Evolutionary conservation across 2,888 invertebrate genomes (phyloP).

Genomic region (Strigamia maritima): DNA sequence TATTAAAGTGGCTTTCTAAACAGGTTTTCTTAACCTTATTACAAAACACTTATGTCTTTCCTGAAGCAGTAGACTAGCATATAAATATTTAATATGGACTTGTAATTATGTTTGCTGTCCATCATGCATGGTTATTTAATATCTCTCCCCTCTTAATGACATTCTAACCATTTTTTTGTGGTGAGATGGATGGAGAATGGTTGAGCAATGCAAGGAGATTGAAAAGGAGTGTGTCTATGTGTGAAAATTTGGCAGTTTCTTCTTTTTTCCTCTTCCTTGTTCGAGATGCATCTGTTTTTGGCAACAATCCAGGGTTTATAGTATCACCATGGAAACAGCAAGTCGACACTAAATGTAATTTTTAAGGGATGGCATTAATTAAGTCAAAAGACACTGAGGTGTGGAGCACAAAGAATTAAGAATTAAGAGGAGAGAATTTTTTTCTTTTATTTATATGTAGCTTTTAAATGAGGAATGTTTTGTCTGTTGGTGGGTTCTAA

Average conservation of each 20-base stretch:
- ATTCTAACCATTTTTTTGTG: not conserved
- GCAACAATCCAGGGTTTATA: not conserved
- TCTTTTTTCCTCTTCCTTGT: not conserved
- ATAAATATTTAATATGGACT: not conserved
- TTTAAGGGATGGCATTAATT: slow-evolving; percentile 21
- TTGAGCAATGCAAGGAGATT: not conserved
- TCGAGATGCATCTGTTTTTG: slow-evolving; percentile 8
- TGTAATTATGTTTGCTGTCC: not conserved
- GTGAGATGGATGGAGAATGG: not conserved
- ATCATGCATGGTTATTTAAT: not conserved
- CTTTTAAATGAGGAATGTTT: not conserved
- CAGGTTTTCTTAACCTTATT: not conserved
- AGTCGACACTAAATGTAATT: slow-evolving; percentile 21
- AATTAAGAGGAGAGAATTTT: not conserved
- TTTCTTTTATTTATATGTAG: not conserved
- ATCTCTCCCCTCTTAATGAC: not conserved
- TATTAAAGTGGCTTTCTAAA: not conserved
- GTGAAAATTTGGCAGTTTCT: slow-evolving; percentile 27
- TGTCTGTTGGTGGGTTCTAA: not conserved
- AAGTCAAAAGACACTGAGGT: not conserved
- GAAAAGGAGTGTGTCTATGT: slow-evolving; percentile 6
- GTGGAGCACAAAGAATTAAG: not conserved
- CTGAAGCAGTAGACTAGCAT: not conserved
- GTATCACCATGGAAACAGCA: slow-evolving; percentile 16
- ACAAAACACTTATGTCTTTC: not conserved